Base-by-base conservation (phyloP, 2,113 vertebrate species). In the Cyprinodon variegatus region DNA sequence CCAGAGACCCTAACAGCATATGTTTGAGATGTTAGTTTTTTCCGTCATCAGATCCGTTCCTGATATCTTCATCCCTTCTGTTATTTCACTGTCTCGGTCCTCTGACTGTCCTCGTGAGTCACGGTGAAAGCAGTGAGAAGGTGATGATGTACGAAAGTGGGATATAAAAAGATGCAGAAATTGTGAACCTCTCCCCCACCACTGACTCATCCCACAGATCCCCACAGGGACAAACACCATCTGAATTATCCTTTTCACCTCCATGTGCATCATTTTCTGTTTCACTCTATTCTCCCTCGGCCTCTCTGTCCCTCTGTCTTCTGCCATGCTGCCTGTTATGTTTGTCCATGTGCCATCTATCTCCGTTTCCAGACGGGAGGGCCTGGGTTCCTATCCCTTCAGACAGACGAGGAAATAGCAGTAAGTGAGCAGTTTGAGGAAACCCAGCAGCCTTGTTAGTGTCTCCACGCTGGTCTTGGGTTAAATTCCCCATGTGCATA, bases 301-400 rank as follows among this genome's bases (percentile, higher is more conserved):
- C 37, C 36, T 59, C 40, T 60, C 22, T 59, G 1, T 53, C 45
- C 60, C 61, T 36, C 41, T 53, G 9, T 76, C 61, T 61, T 22
- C 74, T 37, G 38, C 48, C 57, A 1, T 38, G 67, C 73, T 40
- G 13, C 64, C 61, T 61, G 57, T 65, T 46, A 79, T 61, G 80
- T 59, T 84, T 80, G 60, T 82, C 68, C 65, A 43, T 70, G 59
- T 78, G 46, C 39, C 95, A 64, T 29, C 29, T 29, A 29, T 29
- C 29, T 29, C 29, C 29, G 29, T 29, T 29, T 29, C 29, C 29
- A 29, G 95, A 97, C 84, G 97, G 97, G 92, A 95, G 95, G 89
- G 95, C 95, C 92, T 96, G 96, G 96, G 96, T 97, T 94, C 96
- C 95, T 84, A 96, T 96, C 83, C 96, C 96, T 83, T 92, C 79